Evolutionary conservation across 2,797 vertebrate genomes (phyloP).

Genomic region (Menidia menidia): DNA sequence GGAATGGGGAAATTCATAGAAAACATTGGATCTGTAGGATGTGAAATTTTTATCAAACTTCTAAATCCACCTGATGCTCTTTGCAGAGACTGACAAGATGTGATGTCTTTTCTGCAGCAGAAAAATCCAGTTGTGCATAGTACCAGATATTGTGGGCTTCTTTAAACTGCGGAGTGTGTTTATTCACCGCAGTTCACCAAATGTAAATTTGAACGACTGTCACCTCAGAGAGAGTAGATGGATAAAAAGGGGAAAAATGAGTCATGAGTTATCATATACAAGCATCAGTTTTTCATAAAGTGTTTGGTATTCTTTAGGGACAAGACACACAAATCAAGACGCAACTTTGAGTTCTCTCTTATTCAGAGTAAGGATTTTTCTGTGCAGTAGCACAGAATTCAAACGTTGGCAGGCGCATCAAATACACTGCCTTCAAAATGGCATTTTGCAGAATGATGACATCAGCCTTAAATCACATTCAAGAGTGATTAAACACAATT

Average conservation of each 20-base stretch:
- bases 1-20: conserved; percentile 44
- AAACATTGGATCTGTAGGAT: conserved; percentile 30
- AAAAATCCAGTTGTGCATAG: conserved; percentile 60
- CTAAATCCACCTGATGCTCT: conserved; percentile 54
- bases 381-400: conserved; percentile 25
- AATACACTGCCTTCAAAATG: conserved; percentile 34
- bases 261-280: conserved; percentile 38
- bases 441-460: conserved; percentile 61
- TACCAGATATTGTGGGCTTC: conserved; percentile 71
- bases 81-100: conserved; percentile 42
- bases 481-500: conserved; percentile 66
- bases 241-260: conserved; percentile 47
- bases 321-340: conserved; percentile 37
- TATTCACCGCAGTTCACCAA: conserved; percentile 54
- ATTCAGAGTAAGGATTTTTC: conserved; percentile 21
- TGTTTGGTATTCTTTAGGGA: conserved; percentile 38
- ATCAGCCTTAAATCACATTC: conserved; percentile 64
- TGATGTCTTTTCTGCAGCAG: conserved; percentile 54
- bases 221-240: conserved; percentile 42
- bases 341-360: conserved; percentile 12
- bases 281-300: conserved; percentile 43
- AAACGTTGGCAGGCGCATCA: conserved; percentile 41
- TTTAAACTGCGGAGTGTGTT: conserved; percentile 61
- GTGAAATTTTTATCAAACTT: conserved; percentile 68
- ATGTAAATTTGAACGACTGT: conserved; percentile 65